Evolutionary conservation across 2,888 invertebrate genomes (phyloP), one percentile per base, ranked within the genome.

Genomic region (Drosophila leonis): DNA sequence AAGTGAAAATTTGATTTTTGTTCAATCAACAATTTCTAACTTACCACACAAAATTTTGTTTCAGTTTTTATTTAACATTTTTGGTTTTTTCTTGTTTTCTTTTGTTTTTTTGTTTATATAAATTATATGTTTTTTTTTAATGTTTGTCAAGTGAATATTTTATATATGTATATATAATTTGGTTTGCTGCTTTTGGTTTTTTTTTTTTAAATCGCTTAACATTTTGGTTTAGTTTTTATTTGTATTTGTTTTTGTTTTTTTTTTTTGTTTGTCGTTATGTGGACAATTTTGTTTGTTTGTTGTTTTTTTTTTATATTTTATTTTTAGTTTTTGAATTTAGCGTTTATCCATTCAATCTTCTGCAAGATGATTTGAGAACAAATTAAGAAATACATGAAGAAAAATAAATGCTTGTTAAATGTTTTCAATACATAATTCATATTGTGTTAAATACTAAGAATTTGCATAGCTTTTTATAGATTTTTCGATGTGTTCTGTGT

Each of bases 331-430:
- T 80, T 78, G 71, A 75, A 80, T 85, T 89, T 78, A 86, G 90
- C 83, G 91, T 88, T 91, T 88, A 92, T 93, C 93, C 93, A 92
- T 93, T 93, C 92, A 93, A 93, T 93, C 93, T 93, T 93, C 93
- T 93, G 93, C 91, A 92, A 92, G 91, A 92, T 91, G 92, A 92
- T 91, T 92, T 75, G 80, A 90, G 90, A 92, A 90, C 77, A 90
- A 92, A 91, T 82, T 72, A 92, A 90, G 90, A 88, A 90, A 79
- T 76, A 86, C 75, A 84, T 83, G 77, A 83, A 88, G 80, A 89
- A 86, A 83, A 83, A 78, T 83, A 83, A 85, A 90, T 77, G 60
- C 72, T 82, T 72, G 83, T 83, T 84, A 84, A 87, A 80, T 80
- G 77, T 82, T 72, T 78, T 82, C 61, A 62, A 75, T 84, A 52